Base-by-base conservation (phyloP, 2,113 vertebrate species). In the Platanista minor region DNA sequence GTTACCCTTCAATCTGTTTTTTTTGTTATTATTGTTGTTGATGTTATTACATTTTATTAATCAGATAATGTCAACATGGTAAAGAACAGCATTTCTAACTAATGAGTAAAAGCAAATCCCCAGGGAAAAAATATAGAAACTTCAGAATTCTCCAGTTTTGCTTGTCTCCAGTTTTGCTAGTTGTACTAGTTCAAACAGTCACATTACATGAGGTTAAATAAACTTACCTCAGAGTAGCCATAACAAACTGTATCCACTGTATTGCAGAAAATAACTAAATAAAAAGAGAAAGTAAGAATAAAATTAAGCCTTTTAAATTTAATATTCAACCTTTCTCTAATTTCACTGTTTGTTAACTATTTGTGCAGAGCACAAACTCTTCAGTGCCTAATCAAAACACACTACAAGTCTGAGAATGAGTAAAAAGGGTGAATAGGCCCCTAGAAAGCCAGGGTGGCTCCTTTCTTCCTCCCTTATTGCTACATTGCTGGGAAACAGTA, bases 181-280 rank as follows among this genome's bases (percentile, higher is more conserved):
- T 49, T 43, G 46, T 21, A 62, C 54, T 77, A 46, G 29, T 88
- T 87, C 90, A 86, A 62, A 81, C 13, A 87, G 46, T 91, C 43
- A 75, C 46, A n/a, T 80, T 57, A 87, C 27, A 59, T 23, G 15
- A 86, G 36, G 90, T 49, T 36, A 52, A 96, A 94, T 75, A 96
- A 97, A 89, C 74, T 14, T 98, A 99, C 99, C 99, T 99, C 90
- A 99, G 96, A 95, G 97, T 91, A 84, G 98, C 98, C 98, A 98
- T 98, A 91, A 98, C 92, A 97, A 99, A 99, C 89, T 99, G 98
- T 36, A 99, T 99, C 98, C 99, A 99, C 8, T 98, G 98, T 33
- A 99, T 71, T 69, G 96, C 97, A 43, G 97, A 96, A 82, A 98
- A 98, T 52, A 98, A 86, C 99, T 99, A 98, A 13, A 77, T 52